Conservation (phyloP, 2,113 vertebrate genomes). For the Takifugu bimaculatus region DNA sequence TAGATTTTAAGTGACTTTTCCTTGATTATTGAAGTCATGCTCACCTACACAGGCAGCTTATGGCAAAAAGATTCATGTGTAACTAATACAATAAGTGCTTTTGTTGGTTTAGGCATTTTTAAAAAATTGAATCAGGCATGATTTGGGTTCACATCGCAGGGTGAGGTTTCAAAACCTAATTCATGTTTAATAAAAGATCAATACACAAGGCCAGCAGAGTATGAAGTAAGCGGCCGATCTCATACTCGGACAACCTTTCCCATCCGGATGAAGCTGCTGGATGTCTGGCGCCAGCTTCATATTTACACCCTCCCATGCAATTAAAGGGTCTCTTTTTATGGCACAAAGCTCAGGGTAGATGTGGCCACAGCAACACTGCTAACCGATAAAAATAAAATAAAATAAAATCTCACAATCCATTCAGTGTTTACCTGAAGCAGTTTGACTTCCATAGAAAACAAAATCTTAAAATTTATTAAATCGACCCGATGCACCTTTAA, state of each 20-base stretch:
- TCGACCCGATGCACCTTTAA: constrained; percentile 53
- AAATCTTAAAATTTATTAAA: constrained; percentile 43
- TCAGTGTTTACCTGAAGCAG: constrained; percentile 72
- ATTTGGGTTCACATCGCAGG: constrained; percentile 55
- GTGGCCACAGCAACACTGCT: constrained; percentile 37
- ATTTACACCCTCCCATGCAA: constrained; percentile 30
- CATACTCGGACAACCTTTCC: constrained; percentile 18
- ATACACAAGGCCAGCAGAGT: constrained; percentile 22
- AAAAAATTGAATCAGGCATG: constrained; percentile 37
- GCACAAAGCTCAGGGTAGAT: constrained; percentile 51
- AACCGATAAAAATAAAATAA: constrained; percentile 30
- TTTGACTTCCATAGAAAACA: constrained; percentile 54
- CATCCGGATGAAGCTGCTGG: constrained; percentile 23
- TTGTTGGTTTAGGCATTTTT: constrained; percentile 61
- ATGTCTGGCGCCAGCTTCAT: constrained; percentile 40
- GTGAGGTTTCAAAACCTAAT: constrained; percentile 48
- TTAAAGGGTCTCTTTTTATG: constrained; percentile 41
- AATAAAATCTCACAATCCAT: constrained; percentile 27
- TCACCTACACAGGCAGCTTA: constrained; percentile 65
- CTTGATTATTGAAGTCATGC: constrained; percentile 62
- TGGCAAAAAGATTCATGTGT: constrained; percentile 61
- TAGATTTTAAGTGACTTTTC: constrained; percentile 63
- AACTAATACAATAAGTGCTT: constrained; percentile 68
- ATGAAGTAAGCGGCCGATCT: constrained; percentile 38
- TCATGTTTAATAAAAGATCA: constrained; percentile 21